A percentile compares a stretch with the other conserved stretches of the same genome.
These are phyloP conservation scores for Cyclina sinensis DNA, from an alignment of 1,140 invertebrate genomes.

Conservation along the genomic window DNA sequence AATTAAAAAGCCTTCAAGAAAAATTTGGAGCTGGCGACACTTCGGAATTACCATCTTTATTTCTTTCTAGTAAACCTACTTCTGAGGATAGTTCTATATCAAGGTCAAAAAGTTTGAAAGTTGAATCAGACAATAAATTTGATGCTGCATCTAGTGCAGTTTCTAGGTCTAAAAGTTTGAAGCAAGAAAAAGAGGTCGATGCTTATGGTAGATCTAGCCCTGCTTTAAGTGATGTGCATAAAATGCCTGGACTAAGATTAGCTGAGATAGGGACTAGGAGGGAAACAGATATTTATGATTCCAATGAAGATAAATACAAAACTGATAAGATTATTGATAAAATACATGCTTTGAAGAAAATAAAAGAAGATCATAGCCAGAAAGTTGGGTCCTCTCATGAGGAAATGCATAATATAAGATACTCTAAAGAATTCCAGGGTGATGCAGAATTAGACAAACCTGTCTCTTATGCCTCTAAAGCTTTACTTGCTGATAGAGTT, in stretches of 20 bases:
- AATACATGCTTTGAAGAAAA: slow-evolving; percentile 50
- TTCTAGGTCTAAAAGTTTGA: slow-evolving; percentile 72
- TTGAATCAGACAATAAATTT: slow-evolving; percentile 67
- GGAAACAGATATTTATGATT: slow-evolving; percentile 35
- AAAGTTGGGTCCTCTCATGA: not conserved
- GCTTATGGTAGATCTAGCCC: slow-evolving; percentile 2
- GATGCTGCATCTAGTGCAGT: slow-evolving; percentile 41
- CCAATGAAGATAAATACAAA: slow-evolving; percentile 40
- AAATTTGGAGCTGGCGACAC: slow-evolving; percentile 61
- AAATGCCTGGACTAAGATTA: slow-evolving; percentile 46
- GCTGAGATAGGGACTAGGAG: slow-evolving; percentile 27
- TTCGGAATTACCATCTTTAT: slow-evolving; percentile 67
- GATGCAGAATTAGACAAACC: not conserved
- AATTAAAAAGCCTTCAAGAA: slow-evolving; percentile 68
- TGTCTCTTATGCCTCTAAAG: slow-evolving; percentile 26
- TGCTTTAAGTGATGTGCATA: not conserved
- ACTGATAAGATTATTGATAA: slow-evolving; percentile 61
- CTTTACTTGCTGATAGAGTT: slow-evolving; percentile 45
- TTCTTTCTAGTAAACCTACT: slow-evolving; percentile 51
- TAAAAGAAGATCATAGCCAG: slow-evolving; percentile 38
- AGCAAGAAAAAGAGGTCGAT: slow-evolving; percentile 53
- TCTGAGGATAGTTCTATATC: slow-evolving; percentile 46
- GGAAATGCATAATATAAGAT: not conserved
- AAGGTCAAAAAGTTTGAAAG: slow-evolving; percentile 70
- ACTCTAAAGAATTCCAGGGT: slow-evolving; percentile 10